phyloP scores from a whole-genome alignment of 2,888 invertebrate species.

The Standfussiana lucernea region DNA sequence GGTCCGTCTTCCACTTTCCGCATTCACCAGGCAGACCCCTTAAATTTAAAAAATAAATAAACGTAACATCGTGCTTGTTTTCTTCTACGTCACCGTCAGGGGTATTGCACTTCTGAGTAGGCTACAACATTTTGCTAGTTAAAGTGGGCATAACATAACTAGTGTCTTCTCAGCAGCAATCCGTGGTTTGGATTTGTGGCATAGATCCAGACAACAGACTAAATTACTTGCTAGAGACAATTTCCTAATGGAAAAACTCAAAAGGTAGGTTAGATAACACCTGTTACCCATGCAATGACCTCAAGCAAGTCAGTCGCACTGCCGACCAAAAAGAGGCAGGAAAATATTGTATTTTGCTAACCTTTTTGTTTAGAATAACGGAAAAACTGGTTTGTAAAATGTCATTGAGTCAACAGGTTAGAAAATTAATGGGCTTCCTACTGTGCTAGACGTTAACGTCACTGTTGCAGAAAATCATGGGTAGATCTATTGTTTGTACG shows the following conservation, averaged over 20 bases:
- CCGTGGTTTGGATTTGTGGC: neutral
- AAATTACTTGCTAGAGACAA: neutral
- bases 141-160: neutral
- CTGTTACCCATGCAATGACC: neutral
- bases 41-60: conserved; percentile 25
- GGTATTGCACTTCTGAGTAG: neutral
- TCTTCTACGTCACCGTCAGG: neutral
- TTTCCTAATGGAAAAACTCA: neutral
- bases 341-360: neutral
- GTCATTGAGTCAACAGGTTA: conserved; percentile 23
- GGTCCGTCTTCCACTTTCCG: conserved; percentile 88
- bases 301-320: neutral
- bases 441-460: neutral
- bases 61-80: neutral
- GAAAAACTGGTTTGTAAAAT: conserved; percentile 19
- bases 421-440: conserved; percentile 1
- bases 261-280: neutral
- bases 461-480: neutral
- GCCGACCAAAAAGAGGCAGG: neutral
- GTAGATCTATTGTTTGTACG: neutral
- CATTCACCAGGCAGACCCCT: conserved; percentile 89
- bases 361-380: neutral
- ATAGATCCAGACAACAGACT: neutral
- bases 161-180: neutral
- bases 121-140: neutral